Evolutionary conservation across 2,113 vertebrate species (phyloP).

Genomic region (Cyprinodon tularosa): DNA sequence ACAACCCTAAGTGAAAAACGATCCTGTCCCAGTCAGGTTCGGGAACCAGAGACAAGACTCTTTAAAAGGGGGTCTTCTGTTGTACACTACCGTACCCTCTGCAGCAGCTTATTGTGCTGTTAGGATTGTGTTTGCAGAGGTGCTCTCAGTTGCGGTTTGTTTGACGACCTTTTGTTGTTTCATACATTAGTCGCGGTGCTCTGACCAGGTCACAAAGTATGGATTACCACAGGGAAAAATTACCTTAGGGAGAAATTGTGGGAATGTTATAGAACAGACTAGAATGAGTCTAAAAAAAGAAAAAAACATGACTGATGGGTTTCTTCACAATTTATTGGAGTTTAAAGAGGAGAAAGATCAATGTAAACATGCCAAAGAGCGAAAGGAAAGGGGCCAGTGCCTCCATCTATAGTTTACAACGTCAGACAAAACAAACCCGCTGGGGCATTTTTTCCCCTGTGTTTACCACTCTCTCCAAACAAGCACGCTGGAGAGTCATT

Average conservation of each 20-base stretch:
- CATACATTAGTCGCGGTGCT: constrained; percentile 37
- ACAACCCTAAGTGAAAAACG: constrained; percentile 65
- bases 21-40: constrained; percentile 72
- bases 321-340: constrained; percentile 4
- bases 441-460: constrained; percentile 28
- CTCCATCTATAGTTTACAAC: constrained; percentile 52
- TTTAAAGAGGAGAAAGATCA: constrained; percentile 36
- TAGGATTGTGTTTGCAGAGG: constrained; percentile 58
- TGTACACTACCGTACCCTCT: constrained; percentile 45
- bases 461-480: constrained; percentile 47
- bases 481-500: constrained; percentile 47
- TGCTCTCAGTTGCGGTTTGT: constrained; percentile 37
- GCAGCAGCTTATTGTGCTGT: constrained; percentile 49
- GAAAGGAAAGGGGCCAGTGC: constrained; percentile 20
- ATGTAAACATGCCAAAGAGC: constrained; percentile 31
- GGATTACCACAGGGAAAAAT: constrained; percentile 12
- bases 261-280: constrained; percentile 20
- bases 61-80: constrained; percentile 62
- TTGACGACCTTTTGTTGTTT: constrained; percentile 46
- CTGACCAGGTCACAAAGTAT: constrained; percentile 21
- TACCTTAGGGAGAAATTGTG: background rate
- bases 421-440: constrained; percentile 52
- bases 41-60: constrained; percentile 61
- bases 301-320: constrained; percentile 8
- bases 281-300: constrained; percentile 17